phyloP scores from a whole-genome alignment of 2,113 vertebrate genomes.

The cat (Felis catus) region F.catus_Fca126_mat1.0 CM031425.1:45697501-45698000 shows the following conservation, averaged over 20 bases:
- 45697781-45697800: neutral
- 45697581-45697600: neutral
- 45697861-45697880: neutral
- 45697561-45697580: neutral
- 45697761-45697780: fast-evolving
- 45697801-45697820: neutral
- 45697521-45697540: neutral
- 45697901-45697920: neutral
- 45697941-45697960: neutral
- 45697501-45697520: neutral
- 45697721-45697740: neutral
- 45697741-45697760: neutral
- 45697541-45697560: neutral
- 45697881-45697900: constrained; percentile 2
- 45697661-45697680: neutral
- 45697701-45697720: neutral
- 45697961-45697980: neutral
- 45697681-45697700: neutral
- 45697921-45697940: neutral
- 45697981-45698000: neutral
- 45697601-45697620: neutral
- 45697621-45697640: neutral
- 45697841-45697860: neutral
- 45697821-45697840: neutral
- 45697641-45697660: fast-evolving